These are phyloP conservation scores for Cephalopterus ornatus DNA, from an alignment of 2,113 vertebrate genomes.

Conservation along the genomic window DNA sequence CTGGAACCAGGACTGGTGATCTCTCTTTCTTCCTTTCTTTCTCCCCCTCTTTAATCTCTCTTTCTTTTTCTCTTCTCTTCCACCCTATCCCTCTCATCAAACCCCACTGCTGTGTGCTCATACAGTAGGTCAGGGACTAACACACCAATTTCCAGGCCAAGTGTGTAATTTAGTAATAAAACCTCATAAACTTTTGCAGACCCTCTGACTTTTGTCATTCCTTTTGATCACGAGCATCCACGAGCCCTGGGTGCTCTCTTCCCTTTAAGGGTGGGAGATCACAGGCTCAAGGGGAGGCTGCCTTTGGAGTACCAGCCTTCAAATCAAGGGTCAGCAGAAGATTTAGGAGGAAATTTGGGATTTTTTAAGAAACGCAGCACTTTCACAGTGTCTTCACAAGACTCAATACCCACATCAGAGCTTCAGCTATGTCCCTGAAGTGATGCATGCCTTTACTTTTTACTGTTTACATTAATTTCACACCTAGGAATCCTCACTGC, in stretches of 20 bases:
- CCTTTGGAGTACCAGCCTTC: background rate
- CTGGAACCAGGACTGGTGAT: background rate
- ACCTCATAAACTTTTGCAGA: background rate
- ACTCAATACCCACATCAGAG: background rate
- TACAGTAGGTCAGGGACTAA: background rate
- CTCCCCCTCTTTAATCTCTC: too few relatives aligned
- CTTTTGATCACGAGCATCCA: background rate
- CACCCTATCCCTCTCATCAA: background rate
- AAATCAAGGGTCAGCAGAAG: background rate
- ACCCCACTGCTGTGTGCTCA: too few relatives aligned
- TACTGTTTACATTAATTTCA: background rate
- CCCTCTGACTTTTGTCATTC: background rate
- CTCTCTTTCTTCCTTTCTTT: background rate
- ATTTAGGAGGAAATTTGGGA: background rate
- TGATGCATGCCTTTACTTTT: background rate
- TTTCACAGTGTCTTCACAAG: background rate
- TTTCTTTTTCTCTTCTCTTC: background rate
- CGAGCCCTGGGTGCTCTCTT: too few relatives aligned
- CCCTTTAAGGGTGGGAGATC: background rate
- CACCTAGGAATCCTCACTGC: background rate
- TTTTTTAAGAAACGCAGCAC: background rate
- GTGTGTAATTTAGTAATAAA: background rate
- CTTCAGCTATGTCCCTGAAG: background rate
- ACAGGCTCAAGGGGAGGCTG: background rate
- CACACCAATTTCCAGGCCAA: background rate